Base-by-base conservation (phyloP, 2,797 vertebrate species). In the Micropoecilia bifurca region DNA sequence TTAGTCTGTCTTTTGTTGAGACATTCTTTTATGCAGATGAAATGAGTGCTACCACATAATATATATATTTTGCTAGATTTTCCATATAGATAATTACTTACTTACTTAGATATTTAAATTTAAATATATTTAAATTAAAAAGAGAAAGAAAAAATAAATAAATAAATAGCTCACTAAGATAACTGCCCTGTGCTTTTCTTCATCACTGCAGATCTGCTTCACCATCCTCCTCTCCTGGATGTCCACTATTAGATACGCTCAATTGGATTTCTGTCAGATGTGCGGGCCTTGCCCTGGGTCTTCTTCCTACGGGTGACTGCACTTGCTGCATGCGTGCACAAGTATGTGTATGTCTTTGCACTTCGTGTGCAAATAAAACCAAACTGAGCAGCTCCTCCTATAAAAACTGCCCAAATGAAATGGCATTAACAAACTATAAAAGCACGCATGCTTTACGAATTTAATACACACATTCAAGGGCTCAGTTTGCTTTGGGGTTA, bases 221-320 rank as follows among this genome's bases (percentile, higher is more conserved):
- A 81, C 89, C 90, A 85, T 82, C 85, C 90, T 91, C 85, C 91
- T 92, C 91, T 92, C 92, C 92, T 95, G 94, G 91, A 93, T 93
- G 93, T 94, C 92, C 90, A 80, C 93, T 90, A 95, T 95, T 95
- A 95, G 93, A 94, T 89, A 95, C 81, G 90, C 94, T 95, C 93
- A 95, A 95, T 95, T 95, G 94, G 94, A 95, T 95, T 96, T 89
- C 93, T 94, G 95, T 96, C 95, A 95, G 93, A 93, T 93, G 91
- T 88, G 89, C 83, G 88, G 92, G 92, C 94, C 92, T 94, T 83
- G 92, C 94, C 94, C 90, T 92, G 94, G 92, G 91, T 95, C 93
- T 94, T 92, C 91, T 94, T 95, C 90, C 87, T 93, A 95, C 78
- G 93, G 93, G 92, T 94, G 93, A 95, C 89, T 94, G 95, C 93